These are phyloP conservation scores for Trypoxylon attenuatum DNA, from an alignment of 2,888 invertebrate genomes.

Conservation along the genomic window DNA sequence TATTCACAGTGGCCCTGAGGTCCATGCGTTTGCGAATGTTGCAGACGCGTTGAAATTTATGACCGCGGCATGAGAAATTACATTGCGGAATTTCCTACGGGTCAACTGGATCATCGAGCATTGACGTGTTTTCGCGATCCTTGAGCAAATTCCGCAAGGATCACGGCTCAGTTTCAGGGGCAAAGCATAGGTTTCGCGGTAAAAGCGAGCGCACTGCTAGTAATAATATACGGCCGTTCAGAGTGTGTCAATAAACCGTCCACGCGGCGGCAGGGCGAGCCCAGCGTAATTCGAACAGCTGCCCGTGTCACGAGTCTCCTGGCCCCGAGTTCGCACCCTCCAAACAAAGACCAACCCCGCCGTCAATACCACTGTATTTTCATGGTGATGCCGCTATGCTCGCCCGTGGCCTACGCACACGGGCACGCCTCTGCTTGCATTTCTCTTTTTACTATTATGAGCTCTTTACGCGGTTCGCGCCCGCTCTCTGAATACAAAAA, in stretches of 20 bases:
- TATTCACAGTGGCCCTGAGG: no score
- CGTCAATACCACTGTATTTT: slow-evolving; percentile 32
- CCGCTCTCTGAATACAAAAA: not conserved
- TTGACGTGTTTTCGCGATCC: no score
- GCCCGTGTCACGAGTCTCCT: slow-evolving; percentile 55
- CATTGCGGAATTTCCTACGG: no score
- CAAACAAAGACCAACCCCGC: slow-evolving; percentile 51
- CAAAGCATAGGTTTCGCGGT: slow-evolving; percentile 14
- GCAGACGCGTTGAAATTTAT: no score
- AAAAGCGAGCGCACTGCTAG: slow-evolving; percentile 12
- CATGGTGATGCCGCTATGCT: slow-evolving; percentile 14
- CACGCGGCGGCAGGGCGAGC: slow-evolving; percentile 44
- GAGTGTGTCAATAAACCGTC: slow-evolving; percentile 55
- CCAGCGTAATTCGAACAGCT: slow-evolving; percentile 56
- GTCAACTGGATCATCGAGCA: no score
- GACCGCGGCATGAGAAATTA: no score
- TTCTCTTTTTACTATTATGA: slow-evolving; percentile 2
- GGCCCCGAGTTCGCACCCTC: slow-evolving; percentile 43
- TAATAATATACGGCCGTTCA: slow-evolving; percentile 42
- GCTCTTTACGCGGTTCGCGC: not conserved
- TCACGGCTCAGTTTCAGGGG: no score
- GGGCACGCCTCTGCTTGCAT: not conserved
- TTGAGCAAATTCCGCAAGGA: no score
- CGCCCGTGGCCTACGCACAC: not conserved
- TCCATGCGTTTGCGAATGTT: no score